Percentiles rank a stretch among this genome's conserved stretches.
These are phyloP conservation scores for Telmatochromis sp. DNA, from an alignment of 2,113 vertebrate genomes.

Conservation along the genomic window DNA sequence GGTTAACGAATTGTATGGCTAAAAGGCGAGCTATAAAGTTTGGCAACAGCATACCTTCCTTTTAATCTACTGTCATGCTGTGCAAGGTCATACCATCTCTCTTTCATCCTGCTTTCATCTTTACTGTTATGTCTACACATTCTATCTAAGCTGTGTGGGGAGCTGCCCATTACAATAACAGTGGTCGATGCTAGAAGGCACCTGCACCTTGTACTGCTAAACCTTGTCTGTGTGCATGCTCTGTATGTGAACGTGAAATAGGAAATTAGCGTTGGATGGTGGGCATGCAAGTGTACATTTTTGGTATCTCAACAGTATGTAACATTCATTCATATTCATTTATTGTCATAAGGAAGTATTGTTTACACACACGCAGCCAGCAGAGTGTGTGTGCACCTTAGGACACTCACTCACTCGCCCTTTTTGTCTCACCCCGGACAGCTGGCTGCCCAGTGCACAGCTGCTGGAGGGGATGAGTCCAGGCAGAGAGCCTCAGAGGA, in stretches of 20 bases:
- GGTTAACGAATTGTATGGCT: background rate
- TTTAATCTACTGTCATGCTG: background rate
- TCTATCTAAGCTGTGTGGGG: conserved; percentile 38
- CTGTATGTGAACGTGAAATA: background rate
- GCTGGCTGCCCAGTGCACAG: conserved; percentile 16
- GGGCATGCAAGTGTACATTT: background rate
- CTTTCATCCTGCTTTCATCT: conserved; percentile 51
- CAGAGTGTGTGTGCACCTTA: background rate
- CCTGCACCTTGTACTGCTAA: background rate
- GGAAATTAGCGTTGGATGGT: background rate
- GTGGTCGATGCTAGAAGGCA: background rate
- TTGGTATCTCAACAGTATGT: background rate
- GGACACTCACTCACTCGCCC: background rate
- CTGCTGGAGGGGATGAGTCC: conserved; percentile 50
- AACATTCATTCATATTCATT: background rate
- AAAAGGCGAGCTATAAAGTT: background rate
- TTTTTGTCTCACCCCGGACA: background rate
- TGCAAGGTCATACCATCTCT: conserved; percentile 6
- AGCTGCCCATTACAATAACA: conserved; percentile 27
- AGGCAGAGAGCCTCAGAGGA: conserved; percentile 19
- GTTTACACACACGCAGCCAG: background rate
- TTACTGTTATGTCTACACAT: conserved; percentile 51
- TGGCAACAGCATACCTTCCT: background rate
- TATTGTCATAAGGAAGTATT: background rate
- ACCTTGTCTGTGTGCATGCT: background rate